Conservation (phyloP, 2,888 invertebrate species). For the Tridacna crocea region DNA sequence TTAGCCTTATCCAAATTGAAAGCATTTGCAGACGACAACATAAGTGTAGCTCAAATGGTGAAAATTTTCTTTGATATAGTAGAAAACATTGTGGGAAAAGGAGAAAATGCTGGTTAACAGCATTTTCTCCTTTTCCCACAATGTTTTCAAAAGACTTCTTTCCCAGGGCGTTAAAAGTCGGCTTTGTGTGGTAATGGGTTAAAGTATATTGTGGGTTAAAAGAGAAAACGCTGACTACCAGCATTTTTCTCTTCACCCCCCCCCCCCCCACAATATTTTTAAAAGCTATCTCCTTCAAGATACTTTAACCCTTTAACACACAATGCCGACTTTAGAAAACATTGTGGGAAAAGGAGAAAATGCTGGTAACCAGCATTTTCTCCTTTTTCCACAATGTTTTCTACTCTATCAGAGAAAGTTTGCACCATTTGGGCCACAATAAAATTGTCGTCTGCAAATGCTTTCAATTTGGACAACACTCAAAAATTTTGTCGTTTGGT, state of each 20-base stretch:
- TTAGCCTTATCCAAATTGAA: background rate
- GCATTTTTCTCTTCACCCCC: background rate
- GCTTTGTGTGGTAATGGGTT: background rate
- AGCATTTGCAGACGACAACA: too few relatives aligned
- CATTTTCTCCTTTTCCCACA: slow-evolving; percentile 3
- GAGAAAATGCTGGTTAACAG: slow-evolving; percentile 1
- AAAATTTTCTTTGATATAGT: background rate
- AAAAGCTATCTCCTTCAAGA: background rate
- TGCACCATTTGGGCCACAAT: too few relatives aligned
- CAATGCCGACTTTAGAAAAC: too few relatives aligned
- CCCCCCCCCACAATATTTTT: background rate
- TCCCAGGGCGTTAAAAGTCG: background rate
- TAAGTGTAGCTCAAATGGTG: background rate
- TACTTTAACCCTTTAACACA: background rate
- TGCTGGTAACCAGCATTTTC: too few relatives aligned
- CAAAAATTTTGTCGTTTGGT: too few relatives aligned
- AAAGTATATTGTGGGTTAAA: background rate
- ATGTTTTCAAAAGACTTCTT: background rate
- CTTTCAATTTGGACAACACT: too few relatives aligned
- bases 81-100: slow-evolving; percentile 2
- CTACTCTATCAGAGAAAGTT: too few relatives aligned
- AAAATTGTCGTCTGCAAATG: too few relatives aligned
- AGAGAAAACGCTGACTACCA: background rate
- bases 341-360: too few relatives aligned
- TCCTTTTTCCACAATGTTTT: too few relatives aligned